phyloP scores from a whole-genome alignment of 2,797 vertebrate species.

The Sitta carolinensis region DNA sequence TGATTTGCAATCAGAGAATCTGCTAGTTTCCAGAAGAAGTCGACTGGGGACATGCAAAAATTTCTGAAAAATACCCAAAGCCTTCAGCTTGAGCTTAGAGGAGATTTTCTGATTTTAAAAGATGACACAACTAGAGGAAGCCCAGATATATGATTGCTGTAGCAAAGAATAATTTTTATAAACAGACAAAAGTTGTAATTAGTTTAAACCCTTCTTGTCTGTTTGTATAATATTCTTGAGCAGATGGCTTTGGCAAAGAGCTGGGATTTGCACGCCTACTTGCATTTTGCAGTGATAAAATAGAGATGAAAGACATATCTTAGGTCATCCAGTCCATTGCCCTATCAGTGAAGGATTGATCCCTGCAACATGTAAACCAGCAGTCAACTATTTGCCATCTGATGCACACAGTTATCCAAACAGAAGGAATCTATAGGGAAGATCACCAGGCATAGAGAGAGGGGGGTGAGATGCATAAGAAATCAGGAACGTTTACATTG shows the following conservation, averaged over 20 bases:
- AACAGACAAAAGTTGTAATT: slow-evolving; percentile 63
- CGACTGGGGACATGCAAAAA: not conserved
- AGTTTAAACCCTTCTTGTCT: slow-evolving; percentile 54
- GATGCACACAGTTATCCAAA: slow-evolving; percentile 25
- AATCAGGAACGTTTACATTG: slow-evolving; percentile 55
- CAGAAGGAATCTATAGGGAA: slow-evolving; percentile 56
- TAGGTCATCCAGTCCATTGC: slow-evolving; percentile 39
- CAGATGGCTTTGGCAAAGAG: slow-evolving; percentile 70
- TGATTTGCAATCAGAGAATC: not conserved
- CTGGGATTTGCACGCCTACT: slow-evolving; percentile 61
- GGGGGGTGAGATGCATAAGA: slow-evolving; percentile 26
- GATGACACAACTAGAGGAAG: not conserved
- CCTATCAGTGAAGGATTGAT: slow-evolving; percentile 50
- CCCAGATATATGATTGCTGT: not conserved
- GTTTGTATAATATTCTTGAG: slow-evolving; percentile 61
- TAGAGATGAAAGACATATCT: slow-evolving; percentile 63
- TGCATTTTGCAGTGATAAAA: slow-evolving; percentile 65
- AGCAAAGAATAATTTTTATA: slow-evolving; percentile 29
- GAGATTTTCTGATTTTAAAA: not conserved
- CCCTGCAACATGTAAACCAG: slow-evolving; percentile 46
- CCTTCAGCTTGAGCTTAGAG: not conserved
- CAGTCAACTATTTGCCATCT: slow-evolving; percentile 48
- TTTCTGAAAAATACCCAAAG: not conserved
- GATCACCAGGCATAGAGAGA: slow-evolving; percentile 38
- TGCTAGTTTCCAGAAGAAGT: not conserved